A percentile compares a stretch with the other conserved stretches of the same genome.
Conservation (phyloP, 2,797 vertebrate species). For the Okamejei kenojei region DNA sequence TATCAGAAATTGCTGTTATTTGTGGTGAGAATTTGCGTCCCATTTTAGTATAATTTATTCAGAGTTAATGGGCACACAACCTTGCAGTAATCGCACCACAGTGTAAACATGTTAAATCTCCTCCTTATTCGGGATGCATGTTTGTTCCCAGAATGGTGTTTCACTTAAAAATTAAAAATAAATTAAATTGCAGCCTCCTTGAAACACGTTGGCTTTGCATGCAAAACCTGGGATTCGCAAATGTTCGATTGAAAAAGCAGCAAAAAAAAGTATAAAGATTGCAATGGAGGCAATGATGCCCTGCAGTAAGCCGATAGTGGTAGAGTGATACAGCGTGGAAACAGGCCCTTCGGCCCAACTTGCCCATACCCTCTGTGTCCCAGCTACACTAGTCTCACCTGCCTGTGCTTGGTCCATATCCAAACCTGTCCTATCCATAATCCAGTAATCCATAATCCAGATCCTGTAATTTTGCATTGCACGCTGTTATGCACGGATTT, state of each 20-base stretch:
- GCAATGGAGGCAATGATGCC: neutral
- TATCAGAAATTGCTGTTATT: slow-evolving; percentile 9
- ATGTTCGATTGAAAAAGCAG: neutral
- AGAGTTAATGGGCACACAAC: neutral
- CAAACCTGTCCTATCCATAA: no score
- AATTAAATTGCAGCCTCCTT: neutral
- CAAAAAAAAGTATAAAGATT: neutral
- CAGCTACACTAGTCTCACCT: no score
- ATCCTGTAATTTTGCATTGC: slow-evolving; percentile 8
- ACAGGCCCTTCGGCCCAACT: no score
- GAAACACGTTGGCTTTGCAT: neutral
- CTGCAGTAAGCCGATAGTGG: neutral
- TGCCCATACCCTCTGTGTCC: no score
- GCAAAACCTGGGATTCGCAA: neutral
- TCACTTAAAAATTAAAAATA: neutral
- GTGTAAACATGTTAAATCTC: neutral
- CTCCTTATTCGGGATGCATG: neutral
- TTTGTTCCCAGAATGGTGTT: neutral
- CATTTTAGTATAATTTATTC: neutral
- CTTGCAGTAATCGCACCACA: neutral
- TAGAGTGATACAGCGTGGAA: no score
- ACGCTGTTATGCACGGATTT: neutral
- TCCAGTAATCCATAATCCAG: neutral
- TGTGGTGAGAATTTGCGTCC: neutral
- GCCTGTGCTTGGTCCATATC: no score